These are phyloP conservation scores for Corythornis vintsioides DNA, from an alignment of 2,113 vertebrate genomes.

Conservation along the genomic window DNA sequence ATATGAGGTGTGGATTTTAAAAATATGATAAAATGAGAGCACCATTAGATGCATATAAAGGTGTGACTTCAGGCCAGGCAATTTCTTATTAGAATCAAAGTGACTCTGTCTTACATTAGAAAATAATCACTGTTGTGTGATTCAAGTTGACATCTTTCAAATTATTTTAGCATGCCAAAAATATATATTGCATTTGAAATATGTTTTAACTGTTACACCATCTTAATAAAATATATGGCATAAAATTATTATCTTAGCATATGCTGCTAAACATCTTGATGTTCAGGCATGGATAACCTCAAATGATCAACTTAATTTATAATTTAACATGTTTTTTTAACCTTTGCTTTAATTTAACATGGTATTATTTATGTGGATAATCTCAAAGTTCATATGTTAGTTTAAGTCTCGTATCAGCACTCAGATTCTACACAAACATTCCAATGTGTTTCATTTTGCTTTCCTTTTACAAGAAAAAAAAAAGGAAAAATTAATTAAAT, in stretches of 20 bases:
- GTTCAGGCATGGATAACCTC: neutral
- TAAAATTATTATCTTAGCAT: constrained; percentile 49
- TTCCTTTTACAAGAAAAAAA: neutral
- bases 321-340: constrained; percentile 18
- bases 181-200: constrained; percentile 62
- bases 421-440: neutral
- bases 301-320: constrained; percentile 42
- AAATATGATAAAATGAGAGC: constrained; percentile 82
- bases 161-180: constrained; percentile 75
- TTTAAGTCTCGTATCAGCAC: neutral
- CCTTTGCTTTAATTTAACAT: neutral
- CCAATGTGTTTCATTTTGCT: neutral
- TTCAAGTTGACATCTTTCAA: constrained; percentile 72
- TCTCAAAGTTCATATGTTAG: neutral
- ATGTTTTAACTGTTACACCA: constrained; percentile 68
- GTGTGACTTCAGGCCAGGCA: constrained; percentile 77
- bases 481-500: neutral
- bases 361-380: neutral
- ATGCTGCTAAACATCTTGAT: constrained; percentile 59
- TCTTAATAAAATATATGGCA: constrained; percentile 53
- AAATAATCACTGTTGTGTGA: constrained; percentile 73
- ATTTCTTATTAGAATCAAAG: constrained; percentile 80
- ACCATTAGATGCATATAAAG: constrained; percentile 77
- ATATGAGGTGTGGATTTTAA: constrained; percentile 82
- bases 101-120: constrained; percentile 65